Evolutionary conservation across 2,113 vertebrate genomes (phyloP), one percentile per base, ranked within the genome.

Genomic region (Plectropomus leopardus): DNA sequence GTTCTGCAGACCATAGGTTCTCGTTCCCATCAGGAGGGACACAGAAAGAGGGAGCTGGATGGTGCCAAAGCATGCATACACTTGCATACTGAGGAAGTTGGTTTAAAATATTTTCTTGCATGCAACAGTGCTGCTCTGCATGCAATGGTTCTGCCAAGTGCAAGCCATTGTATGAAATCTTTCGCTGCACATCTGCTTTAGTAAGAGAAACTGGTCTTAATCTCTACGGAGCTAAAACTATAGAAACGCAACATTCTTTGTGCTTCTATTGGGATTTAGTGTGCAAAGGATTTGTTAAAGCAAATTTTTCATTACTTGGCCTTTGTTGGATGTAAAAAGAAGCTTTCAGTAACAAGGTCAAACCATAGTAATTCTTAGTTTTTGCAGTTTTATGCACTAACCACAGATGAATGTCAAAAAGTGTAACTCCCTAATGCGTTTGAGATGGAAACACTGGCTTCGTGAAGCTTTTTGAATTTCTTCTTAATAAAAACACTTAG

Each of bases 11-110:
- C 57, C 30, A 72, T 19, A 53, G 70, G 51, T 60, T 84, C 69
- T 57, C 8, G 54, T 93, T 94, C 90, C 86, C 92, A 93, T 87
- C 71, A 55, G 63, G 48, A 81, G 74, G 86, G 78, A 83, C 79
- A 64, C 73, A 80, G 55, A 51, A 80, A 72, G 74, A 76, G 55
- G 16, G 60, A 72, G 28, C 55, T 78, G 66, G 74, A 68, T 34
- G 58, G 59, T 78, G 80, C 55, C 75, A 86, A 80, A 82, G 71
- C 59, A 60, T 72, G 42, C 59, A 86, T 68, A 59, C n/a, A 57
- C 48, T n/a, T 0, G 10, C 21, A 63, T 42, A 34, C 47, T 17
- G 44, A 71, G 76, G 78, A 84, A 78, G 53, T n/a, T 63, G 24
- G 28, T 48, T 57, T 48, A 59, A 61, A 57, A 76, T 60, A 24